phyloP scores from a whole-genome alignment of 2,888 invertebrate species.

The Labia minor region DNA sequence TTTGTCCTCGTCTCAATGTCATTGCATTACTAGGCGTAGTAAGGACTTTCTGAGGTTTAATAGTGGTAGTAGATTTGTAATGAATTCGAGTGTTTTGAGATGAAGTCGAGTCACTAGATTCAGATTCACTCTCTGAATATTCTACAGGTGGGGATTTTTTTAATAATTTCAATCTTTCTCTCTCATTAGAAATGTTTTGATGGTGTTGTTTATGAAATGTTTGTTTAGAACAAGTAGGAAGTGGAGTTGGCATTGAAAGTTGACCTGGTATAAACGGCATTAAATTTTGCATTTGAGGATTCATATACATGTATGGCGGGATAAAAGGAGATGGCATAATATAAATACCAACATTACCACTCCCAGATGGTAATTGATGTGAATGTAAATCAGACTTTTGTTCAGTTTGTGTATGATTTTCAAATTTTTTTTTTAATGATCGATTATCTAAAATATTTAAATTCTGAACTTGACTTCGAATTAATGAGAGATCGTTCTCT shows the following conservation, averaged over 20 bases:
- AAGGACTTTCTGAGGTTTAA: background rate
- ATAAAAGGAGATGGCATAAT: background rate
- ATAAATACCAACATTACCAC: conserved; percentile 4
- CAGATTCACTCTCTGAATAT: background rate
- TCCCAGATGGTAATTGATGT: background rate
- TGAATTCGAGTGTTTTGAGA: background rate
- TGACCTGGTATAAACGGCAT: background rate
- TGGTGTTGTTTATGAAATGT: background rate
- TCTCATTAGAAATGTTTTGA: too few species aligned
- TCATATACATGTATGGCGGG: background rate
- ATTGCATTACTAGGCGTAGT: background rate
- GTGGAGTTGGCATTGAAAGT: background rate
- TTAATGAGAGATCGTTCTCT: background rate
- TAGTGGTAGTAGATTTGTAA: background rate
- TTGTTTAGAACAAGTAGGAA: background rate
- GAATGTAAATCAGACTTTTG: background rate
- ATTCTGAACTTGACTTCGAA: background rate
- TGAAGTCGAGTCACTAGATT: background rate
- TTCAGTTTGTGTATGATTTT: background rate
- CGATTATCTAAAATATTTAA: background rate
- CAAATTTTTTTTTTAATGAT: background rate
- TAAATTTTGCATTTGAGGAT: background rate
- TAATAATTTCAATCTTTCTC: background rate
- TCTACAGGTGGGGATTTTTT: background rate
- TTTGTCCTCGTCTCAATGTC: background rate